These are phyloP conservation scores for Lutjanus campechanus DNA, from an alignment of 2,797 vertebrate genomes.

Conservation along the genomic window DNA sequence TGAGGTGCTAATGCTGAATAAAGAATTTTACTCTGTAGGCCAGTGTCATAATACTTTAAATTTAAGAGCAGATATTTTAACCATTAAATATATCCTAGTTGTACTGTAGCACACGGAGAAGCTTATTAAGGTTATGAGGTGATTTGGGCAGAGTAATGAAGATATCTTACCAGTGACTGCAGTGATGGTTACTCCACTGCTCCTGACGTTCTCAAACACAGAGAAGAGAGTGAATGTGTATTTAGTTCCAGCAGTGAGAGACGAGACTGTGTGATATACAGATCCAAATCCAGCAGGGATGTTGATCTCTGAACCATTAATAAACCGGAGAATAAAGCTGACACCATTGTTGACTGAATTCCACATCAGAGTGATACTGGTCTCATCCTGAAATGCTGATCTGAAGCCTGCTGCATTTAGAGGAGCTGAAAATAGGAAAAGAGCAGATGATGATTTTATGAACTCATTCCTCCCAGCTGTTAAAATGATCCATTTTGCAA, in stretches of 20 bases:
- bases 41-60: too few relatives aligned
- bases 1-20: too few relatives aligned
- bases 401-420: background rate
- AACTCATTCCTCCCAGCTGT: too few relatives aligned
- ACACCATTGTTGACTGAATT: constrained; percentile 1
- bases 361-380: constrained; percentile 59
- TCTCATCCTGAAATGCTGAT: constrained; percentile 8
- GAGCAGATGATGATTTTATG: too few relatives aligned
- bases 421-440: constrained; percentile 32
- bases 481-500: too few relatives aligned
- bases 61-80: too few relatives aligned
- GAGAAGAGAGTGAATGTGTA: constrained; percentile 53
- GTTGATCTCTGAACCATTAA: background rate
- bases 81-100: too few relatives aligned
- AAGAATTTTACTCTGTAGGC: too few relatives aligned
- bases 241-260: constrained; percentile 35
- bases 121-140: too few relatives aligned
- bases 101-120: too few relatives aligned
- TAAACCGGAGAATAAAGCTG: constrained; percentile 45
- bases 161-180: constrained; percentile 44
- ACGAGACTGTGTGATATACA: constrained; percentile 13
- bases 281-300: constrained; percentile 18
- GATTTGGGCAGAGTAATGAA: too few relatives aligned
- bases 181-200: constrained; percentile 40
- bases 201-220: constrained; percentile 3